These are phyloP conservation scores for Pantherophis guttatus DNA, from an alignment of 2,113 vertebrate genomes.

Conservation along the genomic window DNA sequence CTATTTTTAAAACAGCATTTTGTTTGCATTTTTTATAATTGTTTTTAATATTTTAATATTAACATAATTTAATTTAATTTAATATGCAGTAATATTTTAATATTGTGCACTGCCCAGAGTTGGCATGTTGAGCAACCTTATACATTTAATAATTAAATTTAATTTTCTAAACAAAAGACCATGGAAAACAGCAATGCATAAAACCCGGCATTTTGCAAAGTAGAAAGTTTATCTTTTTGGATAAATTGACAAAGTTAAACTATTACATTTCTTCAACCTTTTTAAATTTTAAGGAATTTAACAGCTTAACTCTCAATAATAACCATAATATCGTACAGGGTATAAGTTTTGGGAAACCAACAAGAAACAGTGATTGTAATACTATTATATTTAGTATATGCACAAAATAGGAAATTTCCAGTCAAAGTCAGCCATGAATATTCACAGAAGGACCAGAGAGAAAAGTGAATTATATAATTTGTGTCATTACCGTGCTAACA, in stretches of 20 bases:
- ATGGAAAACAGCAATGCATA: neutral
- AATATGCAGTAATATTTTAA: neutral
- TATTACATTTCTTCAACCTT: neutral
- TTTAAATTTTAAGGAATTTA: neutral
- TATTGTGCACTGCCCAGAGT: neutral
- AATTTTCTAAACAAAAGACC: neutral
- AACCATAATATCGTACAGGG: neutral
- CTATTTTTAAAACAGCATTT: neutral
- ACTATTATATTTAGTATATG: neutral
- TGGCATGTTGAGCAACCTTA: neutral
- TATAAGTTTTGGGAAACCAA: neutral
- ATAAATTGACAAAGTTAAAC: neutral
- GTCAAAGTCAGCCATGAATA: neutral
- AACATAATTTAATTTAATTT: neutral
- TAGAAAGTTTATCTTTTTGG: neutral
- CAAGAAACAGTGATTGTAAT: neutral
- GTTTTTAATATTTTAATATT: neutral
- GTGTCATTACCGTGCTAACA: neutral
- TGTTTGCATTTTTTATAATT: neutral
- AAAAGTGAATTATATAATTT: neutral
- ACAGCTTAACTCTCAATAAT: neutral
- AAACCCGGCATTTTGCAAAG: neutral
- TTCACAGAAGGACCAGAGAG: neutral
- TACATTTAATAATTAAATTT: neutral
- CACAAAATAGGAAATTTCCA: neutral